Percentiles rank a stretch among this genome's conserved stretches.
phyloP scores from a whole-genome alignment of 2,113 vertebrate species.

The Micronycteris hirsuta region DNA sequence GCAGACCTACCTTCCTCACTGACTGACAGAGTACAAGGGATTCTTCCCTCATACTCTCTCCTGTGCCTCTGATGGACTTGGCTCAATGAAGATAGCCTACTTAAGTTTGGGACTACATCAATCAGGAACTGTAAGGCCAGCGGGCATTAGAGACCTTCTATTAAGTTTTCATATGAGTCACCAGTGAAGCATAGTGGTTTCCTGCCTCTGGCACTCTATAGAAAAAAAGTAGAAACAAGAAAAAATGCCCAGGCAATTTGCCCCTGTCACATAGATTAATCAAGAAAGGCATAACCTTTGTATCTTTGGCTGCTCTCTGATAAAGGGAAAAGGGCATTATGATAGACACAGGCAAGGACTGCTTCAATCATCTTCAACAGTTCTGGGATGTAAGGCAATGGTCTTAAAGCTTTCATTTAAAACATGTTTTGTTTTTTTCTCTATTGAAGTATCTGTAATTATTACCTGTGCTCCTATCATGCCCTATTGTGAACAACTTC shows the following conservation, averaged over 20 bases:
- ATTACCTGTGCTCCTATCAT: slow-evolving; percentile 38
- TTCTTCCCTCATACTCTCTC: background rate
- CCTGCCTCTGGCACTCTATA: slow-evolving; percentile 42
- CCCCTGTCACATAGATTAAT: slow-evolving; percentile 62
- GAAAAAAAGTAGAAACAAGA: background rate
- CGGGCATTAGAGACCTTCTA: slow-evolving; percentile 53
- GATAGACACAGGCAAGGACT: slow-evolving; percentile 46
- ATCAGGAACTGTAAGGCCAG: slow-evolving; percentile 43
- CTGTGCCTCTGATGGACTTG: background rate
- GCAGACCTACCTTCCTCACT: background rate
- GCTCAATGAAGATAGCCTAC: background rate
- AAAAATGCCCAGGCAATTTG: slow-evolving; percentile 52
- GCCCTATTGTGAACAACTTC: slow-evolving; percentile 40
- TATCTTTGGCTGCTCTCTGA: slow-evolving; percentile 53
- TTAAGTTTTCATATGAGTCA: slow-evolving; percentile 61
- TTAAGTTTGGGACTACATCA: slow-evolving; percentile 36
- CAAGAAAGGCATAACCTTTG: slow-evolving; percentile 60
- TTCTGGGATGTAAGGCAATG: slow-evolving; percentile 19
- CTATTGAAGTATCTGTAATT: slow-evolving; percentile 60
- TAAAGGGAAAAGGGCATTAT: slow-evolving; percentile 47
- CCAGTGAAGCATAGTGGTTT: slow-evolving; percentile 58
- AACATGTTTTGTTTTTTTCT: background rate
- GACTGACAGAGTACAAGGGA: background rate
- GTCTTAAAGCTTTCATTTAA: slow-evolving; percentile 49
- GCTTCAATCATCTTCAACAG: slow-evolving; percentile 57